Percentiles rank a stretch among this genome's conserved stretches.
These are phyloP conservation scores for Caenorhabditis wallacei DNA, from an alignment of 2,888 invertebrate genomes.

Conservation along the genomic window DNA sequence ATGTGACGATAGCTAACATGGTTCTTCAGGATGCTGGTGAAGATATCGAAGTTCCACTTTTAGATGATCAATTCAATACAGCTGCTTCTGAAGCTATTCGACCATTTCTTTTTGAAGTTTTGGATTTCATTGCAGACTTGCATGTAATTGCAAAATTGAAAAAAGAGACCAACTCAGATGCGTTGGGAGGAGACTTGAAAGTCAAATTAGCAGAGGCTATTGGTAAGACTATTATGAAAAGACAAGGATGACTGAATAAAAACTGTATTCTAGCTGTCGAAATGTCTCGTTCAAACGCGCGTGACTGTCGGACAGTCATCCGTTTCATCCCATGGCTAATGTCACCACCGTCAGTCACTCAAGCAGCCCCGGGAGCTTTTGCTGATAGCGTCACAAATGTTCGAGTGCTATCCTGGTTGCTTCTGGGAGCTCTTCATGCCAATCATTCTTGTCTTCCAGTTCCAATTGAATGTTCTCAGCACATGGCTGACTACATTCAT, in stretches of 20 bases:
- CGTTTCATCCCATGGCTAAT: slow-evolving; percentile 83
- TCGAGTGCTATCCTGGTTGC: slow-evolving; percentile 94
- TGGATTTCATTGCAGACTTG: slow-evolving; percentile 96
- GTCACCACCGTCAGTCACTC: slow-evolving; percentile 81
- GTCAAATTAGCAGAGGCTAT: slow-evolving; percentile 86
- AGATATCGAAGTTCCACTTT: slow-evolving; percentile 70
- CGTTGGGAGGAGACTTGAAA: slow-evolving; percentile 95
- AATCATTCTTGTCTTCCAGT: slow-evolving; percentile 88
- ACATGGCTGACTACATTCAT: slow-evolving; percentile 97
- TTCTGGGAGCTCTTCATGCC: slow-evolving; percentile 92
- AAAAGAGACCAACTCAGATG: slow-evolving; percentile 84
- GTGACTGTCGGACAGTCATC: slow-evolving; percentile 80
- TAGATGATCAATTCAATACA: slow-evolving; percentile 85
- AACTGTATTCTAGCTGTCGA: slow-evolving; percentile 62
- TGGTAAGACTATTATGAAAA: slow-evolving; percentile 83
- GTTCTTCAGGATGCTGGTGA: slow-evolving; percentile 79
- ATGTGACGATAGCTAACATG: slow-evolving; percentile 91
- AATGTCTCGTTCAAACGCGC: slow-evolving; percentile 74
- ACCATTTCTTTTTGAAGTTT: slow-evolving; percentile 92
- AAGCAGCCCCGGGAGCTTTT: slow-evolving; percentile 81
- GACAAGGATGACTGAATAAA: background rate
- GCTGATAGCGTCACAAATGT: slow-evolving; percentile 85
- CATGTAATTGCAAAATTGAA: slow-evolving; percentile 97
- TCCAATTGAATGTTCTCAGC: slow-evolving; percentile 95
- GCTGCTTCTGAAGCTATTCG: slow-evolving; percentile 96